Conservation (phyloP, 1,140 invertebrate species). For the Heterodera schachtii region DNA sequence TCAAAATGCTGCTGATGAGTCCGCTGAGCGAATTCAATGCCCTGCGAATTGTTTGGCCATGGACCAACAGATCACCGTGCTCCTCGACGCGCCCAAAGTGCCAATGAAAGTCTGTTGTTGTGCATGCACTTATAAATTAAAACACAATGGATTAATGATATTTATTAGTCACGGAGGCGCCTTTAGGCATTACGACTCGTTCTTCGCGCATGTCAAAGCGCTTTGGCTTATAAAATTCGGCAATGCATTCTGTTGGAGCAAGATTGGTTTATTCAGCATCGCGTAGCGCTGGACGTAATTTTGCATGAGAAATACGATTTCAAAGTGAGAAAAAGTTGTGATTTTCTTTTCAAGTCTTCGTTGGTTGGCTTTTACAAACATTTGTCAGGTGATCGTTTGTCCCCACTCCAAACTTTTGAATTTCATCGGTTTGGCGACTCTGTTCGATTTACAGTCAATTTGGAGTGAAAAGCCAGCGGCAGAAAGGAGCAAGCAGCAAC, state of each 20-base stretch:
- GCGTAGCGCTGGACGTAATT: slow-evolving; percentile 42
- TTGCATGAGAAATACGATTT: slow-evolving; percentile 51
- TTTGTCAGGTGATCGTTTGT: slow-evolving; percentile 46
- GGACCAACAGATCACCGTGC: slow-evolving; percentile 41
- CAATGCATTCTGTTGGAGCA: slow-evolving; percentile 47
- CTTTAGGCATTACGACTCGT: slow-evolving; percentile 37
- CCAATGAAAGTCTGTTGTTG: slow-evolving; percentile 36
- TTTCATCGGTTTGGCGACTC: slow-evolving; percentile 39
- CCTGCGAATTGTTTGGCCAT: not conserved
- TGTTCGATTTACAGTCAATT: slow-evolving; percentile 34
- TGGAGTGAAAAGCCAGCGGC: slow-evolving; percentile 5
- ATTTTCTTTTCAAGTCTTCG: slow-evolving; percentile 8
- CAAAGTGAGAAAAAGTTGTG: slow-evolving; percentile 38
- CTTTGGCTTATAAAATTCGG: slow-evolving; percentile 51
- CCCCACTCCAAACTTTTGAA: slow-evolving; percentile 46
- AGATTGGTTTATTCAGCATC: slow-evolving; percentile 43
- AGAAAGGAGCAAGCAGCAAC: not conserved
- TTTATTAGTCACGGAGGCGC: not conserved
- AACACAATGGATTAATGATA: too few species aligned
- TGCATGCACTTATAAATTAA: too few species aligned
- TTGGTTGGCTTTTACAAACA: not conserved
- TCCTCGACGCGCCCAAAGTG: slow-evolving; percentile 47
- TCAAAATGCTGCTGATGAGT: slow-evolving; percentile 14
- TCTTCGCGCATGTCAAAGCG: slow-evolving; percentile 51
- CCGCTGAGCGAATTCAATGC: not conserved